A percentile compares a stretch with the other conserved stretches of the same genome.
Conservation (phyloP, 2,113 vertebrate genomes). For the Galeopterus variegatus region DNA sequence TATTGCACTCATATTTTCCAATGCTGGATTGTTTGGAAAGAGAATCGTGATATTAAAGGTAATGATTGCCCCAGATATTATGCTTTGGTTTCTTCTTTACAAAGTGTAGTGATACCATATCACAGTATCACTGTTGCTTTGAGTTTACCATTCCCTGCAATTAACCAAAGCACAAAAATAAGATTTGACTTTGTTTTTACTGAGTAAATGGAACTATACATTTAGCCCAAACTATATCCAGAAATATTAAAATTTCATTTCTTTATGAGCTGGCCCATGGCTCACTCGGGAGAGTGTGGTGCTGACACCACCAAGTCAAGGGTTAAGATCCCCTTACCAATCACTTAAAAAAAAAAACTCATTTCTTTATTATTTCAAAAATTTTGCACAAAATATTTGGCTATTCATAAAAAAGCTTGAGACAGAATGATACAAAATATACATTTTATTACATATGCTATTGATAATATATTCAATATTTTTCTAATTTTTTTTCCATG, state of each 20-base stretch:
- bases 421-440: not conserved
- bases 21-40: not conserved
- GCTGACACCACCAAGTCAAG: no score
- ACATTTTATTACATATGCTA: not conserved
- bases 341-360: not conserved
- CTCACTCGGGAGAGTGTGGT: no score
- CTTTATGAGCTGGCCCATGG: not conserved
- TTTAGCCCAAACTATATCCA: not conserved
- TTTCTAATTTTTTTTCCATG: not conserved
- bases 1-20: not conserved
- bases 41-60: not conserved
- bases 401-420: not conserved
- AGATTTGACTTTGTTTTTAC: not conserved
- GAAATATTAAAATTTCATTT: not conserved
- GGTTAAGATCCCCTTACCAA: no score
- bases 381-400: not conserved
- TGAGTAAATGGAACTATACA: not conserved
- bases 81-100: not conserved
- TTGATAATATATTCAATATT: not conserved
- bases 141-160: not conserved
- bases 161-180: not conserved
- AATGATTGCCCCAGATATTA: not conserved
- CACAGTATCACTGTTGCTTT: not conserved
- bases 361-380: not conserved
- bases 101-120: not conserved